Percentiles rank a stretch among this genome's conserved stretches.
phyloP scores from a whole-genome alignment of 2,888 invertebrate genomes.

The Drosophila ochracea region DNA sequence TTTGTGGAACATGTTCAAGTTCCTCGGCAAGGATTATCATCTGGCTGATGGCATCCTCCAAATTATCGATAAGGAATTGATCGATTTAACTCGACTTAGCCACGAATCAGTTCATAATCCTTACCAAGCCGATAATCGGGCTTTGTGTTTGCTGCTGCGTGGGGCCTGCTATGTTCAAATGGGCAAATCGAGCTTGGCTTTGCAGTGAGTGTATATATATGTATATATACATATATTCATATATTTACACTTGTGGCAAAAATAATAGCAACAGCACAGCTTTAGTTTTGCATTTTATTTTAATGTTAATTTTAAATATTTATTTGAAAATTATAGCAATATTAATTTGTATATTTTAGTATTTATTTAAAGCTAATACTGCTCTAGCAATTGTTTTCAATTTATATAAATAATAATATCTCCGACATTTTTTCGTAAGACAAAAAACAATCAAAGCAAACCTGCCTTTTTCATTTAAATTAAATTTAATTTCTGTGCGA shows the following conservation, averaged over 20 bases:
- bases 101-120: not conserved
- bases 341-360: not conserved
- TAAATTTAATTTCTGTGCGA: not conserved
- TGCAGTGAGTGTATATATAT: slow-evolving; percentile 87
- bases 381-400: no score
- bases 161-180: slow-evolving; percentile 93
- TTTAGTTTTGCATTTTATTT: not conserved
- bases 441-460: not conserved
- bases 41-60: slow-evolving; percentile 88
- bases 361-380: no score
- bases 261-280: not conserved
- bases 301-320: not conserved
- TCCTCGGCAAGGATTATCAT: slow-evolving; percentile 90
- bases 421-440: not conserved
- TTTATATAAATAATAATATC: not conserved
- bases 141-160: slow-evolving; percentile 91
- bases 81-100: not conserved
- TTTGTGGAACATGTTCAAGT: slow-evolving; percentile 96
- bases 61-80: slow-evolving; percentile 87
- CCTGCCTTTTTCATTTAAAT: not conserved
- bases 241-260: not conserved
- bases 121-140: slow-evolving; percentile 90
- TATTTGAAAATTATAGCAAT: no score
- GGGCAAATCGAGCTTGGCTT: slow-evolving; percentile 91
- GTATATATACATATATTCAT: no score